Evolutionary conservation across 2,888 invertebrate genomes (phyloP), one percentile per base, ranked within the genome.

Genomic region (Pammene aurita): DNA sequence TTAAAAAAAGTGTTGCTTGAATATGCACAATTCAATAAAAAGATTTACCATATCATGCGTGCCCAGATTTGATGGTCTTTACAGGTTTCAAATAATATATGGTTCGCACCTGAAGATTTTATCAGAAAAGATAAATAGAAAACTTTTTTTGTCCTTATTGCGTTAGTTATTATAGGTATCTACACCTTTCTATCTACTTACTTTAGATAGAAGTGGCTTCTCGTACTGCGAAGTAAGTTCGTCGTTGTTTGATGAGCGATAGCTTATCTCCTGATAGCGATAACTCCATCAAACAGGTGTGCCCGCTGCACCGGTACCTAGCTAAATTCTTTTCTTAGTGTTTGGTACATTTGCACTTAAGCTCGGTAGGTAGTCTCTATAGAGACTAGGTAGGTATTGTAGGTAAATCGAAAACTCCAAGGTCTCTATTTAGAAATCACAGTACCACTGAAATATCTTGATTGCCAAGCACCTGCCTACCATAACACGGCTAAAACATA

Each of bases 221-320:
- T 52, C 35, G 13, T 62, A 62, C 67, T 67, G 54, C 46, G 46
- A 56, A 48, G 55, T 67, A 61, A 16, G 63, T 42, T 42, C 5
- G 18, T 34, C 16, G 38, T 52, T 70, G 57, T 71, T 55, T 66
- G 68, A 34, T 56, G 44, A 66, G 61, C 54, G 66, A 58, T 58
- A 70, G 56, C 62, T 56, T 70, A 70, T 70, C 66, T 18, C 65
- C 18, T 76, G 80, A 80, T 80, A 80, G 76, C 68, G 71, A 67
- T 76, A 75, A 78, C 72, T 73, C 76, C 77, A 77, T 78, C 77
- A 76, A 76, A 77, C 82, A 81, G 80, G 81, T 81, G 78, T 78
- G 77, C 65, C 73, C 74, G 72, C 73, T 66, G 54, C 57, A 57
- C 6, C 60, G 35, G 54, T 38, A 57, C 41, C 58, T 52, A 69